phyloP scores from a whole-genome alignment of 2,113 vertebrate species.

The Indicator maculatus region DNA sequence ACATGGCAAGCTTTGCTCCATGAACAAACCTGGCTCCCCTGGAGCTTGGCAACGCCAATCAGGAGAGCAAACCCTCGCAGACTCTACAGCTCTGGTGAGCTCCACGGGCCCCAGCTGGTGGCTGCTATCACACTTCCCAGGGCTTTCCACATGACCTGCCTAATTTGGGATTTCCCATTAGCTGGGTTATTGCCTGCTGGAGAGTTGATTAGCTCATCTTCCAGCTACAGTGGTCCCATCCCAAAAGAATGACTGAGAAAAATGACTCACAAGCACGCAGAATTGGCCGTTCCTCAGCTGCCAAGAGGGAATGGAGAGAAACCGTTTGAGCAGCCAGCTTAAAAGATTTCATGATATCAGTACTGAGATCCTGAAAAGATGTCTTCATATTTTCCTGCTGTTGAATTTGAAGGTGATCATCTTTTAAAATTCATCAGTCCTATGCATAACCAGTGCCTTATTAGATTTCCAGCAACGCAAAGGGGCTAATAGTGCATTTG shows the following conservation, averaged over 20 bases:
- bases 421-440: background rate
- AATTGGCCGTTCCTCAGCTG: background rate
- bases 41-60: background rate
- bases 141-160: background rate
- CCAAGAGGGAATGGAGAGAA: background rate
- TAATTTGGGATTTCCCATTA: background rate
- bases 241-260: background rate
- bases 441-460: background rate
- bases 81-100: background rate
- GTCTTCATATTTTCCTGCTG: background rate
- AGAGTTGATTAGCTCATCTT: background rate
- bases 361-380: background rate
- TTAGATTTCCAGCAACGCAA: conserved; percentile 21
- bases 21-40: background rate
- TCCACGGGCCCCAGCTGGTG: background rate
- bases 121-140: background rate
- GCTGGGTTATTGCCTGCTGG: background rate
- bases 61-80: background rate
- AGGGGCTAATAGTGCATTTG: background rate
- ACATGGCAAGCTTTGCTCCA: background rate
- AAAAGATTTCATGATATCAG: background rate
- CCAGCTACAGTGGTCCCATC: background rate
- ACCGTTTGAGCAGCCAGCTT: background rate
- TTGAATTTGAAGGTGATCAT: conserved; percentile 4
- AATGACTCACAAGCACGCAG: fast-evolving